These are phyloP conservation scores for Poecilus cupreus DNA, from an alignment of 2,888 invertebrate genomes.

Conservation along the genomic window DNA sequence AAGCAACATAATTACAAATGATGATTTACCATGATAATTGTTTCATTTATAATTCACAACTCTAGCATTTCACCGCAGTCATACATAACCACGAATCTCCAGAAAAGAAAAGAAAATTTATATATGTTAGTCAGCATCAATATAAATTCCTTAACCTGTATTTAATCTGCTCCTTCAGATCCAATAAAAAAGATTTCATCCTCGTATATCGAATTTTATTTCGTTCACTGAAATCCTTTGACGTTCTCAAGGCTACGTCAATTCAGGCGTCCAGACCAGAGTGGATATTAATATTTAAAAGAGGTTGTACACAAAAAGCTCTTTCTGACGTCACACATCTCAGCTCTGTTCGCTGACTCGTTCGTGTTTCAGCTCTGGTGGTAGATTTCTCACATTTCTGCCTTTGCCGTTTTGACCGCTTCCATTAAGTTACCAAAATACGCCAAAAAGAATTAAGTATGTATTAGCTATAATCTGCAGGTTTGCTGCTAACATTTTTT, in stretches of 20 bases:
- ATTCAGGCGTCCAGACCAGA: slow-evolving; percentile 5
- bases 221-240: not conserved
- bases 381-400: no score
- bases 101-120: no score
- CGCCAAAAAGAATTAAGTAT: no score
- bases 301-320: slow-evolving; percentile 27
- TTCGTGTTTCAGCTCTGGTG: no score
- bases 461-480: no score
- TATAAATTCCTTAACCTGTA: slow-evolving; percentile 21
- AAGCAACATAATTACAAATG: not conserved
- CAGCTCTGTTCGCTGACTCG: not conserved
- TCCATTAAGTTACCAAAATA: no score
- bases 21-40: not conserved
- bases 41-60: not conserved
- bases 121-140: not conserved
- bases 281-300: slow-evolving; percentile 39
- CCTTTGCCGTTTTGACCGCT: no score
- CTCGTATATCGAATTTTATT: slow-evolving; percentile 1
- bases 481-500: no score
- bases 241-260: slow-evolving; percentile 17
- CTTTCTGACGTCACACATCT: slow-evolving; percentile 24
- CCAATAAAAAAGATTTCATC: slow-evolving; percentile 11
- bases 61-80: not conserved
- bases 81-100: no score
- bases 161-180: not conserved